phyloP scores from a whole-genome alignment of 2,113 vertebrate genomes.

The Brachionichthys hirsutus region DNA sequence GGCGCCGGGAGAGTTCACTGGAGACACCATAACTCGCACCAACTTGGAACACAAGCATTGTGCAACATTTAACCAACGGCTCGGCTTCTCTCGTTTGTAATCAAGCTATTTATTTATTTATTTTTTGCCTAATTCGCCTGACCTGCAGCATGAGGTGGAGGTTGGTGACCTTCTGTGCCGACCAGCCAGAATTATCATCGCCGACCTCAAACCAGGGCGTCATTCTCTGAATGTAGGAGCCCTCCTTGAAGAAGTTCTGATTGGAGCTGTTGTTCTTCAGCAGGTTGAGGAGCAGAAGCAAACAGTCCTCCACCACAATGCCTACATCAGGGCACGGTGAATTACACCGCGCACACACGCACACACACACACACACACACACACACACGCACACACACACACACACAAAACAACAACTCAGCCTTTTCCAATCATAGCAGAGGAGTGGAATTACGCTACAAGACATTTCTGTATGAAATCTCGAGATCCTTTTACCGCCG shows the following conservation, averaged over 20 bases:
- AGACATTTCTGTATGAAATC: not conserved
- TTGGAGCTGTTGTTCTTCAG: slow-evolving; percentile 99
- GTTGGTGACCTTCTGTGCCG: slow-evolving; percentile 97
- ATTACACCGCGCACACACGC: no score
- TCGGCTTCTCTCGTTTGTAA: not conserved
- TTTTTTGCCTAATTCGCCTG: not conserved
- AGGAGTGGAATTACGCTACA: not conserved
- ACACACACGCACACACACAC: no score
- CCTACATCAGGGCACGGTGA: slow-evolving; percentile 70
- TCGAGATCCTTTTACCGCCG: slow-evolving; percentile 81
- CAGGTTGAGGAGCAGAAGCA: slow-evolving; percentile 90
- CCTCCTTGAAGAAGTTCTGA: slow-evolving; percentile 99
- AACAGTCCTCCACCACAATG: slow-evolving; percentile 98
- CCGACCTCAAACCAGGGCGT: slow-evolving; percentile 98
- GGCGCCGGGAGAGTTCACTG: slow-evolving; percentile 92
- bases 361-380: no score
- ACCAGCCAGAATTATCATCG: slow-evolving; percentile 97
- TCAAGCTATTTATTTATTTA: not conserved
- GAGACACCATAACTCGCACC: slow-evolving; percentile 93
- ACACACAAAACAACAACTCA: not conserved
- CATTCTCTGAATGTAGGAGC: slow-evolving; percentile 97
- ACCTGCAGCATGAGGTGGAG: slow-evolving; percentile 98
- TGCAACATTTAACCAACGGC: not conserved
- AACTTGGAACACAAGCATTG: slow-evolving; percentile 74
- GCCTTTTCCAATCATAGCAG: not conserved